These are phyloP conservation scores for Zaprionus vittiger DNA, from an alignment of 1,140 invertebrate species.

Conservation along the genomic window DNA sequence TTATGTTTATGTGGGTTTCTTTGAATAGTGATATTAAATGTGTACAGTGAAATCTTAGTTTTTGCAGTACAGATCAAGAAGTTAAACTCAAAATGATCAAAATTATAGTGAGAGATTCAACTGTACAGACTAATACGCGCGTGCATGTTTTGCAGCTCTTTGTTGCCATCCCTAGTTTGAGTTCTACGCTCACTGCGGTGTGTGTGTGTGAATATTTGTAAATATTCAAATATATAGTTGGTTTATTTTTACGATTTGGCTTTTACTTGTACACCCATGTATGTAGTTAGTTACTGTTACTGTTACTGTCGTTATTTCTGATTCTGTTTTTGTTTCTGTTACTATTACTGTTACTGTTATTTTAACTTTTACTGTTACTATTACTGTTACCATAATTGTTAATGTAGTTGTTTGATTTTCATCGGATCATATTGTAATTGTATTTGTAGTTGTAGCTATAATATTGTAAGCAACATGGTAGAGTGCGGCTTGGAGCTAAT, in stretches of 20 bases:
- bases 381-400: constrained; percentile 20
- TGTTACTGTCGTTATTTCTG: constrained; percentile 21
- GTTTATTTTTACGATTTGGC: constrained; percentile 28
- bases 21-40: neutral
- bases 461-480: constrained; percentile 73
- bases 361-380: constrained; percentile 20
- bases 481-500: constrained; percentile 77
- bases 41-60: constrained; percentile 4
- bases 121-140: neutral
- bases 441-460: constrained; percentile 34
- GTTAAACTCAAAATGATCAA: neutral
- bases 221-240: constrained; percentile 23
- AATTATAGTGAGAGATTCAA: neutral
- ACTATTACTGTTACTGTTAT: constrained; percentile 35
- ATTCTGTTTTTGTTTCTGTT: constrained; percentile 19
- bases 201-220: constrained; percentile 21
- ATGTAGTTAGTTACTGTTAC: constrained; percentile 49
- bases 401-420: constrained; percentile 23
- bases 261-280: constrained; percentile 45
- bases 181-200: constrained; percentile 31
- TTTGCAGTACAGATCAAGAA: neutral
- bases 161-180: constrained; percentile 28
- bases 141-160: constrained; percentile 3
- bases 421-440: constrained; percentile 25
- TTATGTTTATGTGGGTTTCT: neutral